Conservation (phyloP, 1,140 invertebrate species). For the Listronotus bonariensis region DNA sequence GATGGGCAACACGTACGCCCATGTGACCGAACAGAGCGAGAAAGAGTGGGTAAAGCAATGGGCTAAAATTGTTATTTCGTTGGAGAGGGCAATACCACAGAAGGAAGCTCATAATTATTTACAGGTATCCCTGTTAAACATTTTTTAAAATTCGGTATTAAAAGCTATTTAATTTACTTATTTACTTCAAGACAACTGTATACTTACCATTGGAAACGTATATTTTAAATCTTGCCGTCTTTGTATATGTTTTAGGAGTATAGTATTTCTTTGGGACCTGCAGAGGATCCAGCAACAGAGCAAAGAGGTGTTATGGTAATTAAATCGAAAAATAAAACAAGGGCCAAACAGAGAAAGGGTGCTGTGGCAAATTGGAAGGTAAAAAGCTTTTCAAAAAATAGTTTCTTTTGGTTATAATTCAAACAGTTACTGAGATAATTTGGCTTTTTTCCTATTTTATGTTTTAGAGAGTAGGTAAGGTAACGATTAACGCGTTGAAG, state of each 20-base stretch:
- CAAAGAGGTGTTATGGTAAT: constrained; percentile 96
- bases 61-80: constrained; percentile 96
- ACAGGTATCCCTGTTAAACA: constrained; percentile 72
- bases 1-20: constrained; percentile 99
- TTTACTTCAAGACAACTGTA: too few relatives aligned
- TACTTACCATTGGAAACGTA: too few relatives aligned
- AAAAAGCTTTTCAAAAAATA: neutral
- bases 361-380: constrained; percentile 98
- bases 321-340: constrained; percentile 94
- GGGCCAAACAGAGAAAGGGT: constrained; percentile 95
- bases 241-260: constrained; percentile 81
- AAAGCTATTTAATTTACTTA: too few relatives aligned
- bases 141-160: too few relatives aligned
- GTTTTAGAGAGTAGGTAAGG: constrained; percentile 80
- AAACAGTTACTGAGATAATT: too few relatives aligned
- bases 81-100: constrained; percentile 90
- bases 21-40: constrained; percentile 96
- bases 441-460: neutral
- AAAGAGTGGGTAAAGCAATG: constrained; percentile 99
- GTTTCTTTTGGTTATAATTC: too few relatives aligned
- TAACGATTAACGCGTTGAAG: constrained; percentile 80
- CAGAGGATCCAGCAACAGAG: constrained; percentile 78
- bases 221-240: neutral
- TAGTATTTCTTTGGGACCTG: constrained; percentile 86
- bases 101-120: constrained; percentile 88